Evolutionary conservation across 2,888 invertebrate genomes (phyloP), one percentile per base, ranked within the genome.

Genomic region (Tyria jacobaeae): DNA sequence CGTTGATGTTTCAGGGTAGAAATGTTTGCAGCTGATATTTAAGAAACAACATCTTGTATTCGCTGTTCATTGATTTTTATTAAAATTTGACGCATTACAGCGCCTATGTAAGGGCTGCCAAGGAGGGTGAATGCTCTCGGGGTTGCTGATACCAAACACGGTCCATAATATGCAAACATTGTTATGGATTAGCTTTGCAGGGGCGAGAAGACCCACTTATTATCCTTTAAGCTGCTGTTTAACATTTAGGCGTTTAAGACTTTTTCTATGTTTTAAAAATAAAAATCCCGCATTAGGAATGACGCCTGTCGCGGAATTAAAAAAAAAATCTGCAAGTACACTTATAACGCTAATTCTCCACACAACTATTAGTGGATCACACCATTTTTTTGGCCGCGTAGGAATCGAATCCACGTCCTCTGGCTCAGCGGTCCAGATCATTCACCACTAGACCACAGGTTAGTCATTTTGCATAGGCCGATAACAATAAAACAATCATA

Each of bases 131-230:
- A 60, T 17, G 53, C 52, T 54, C 58, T 27, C 47, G 60, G 39
- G 48, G 35, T 57, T 61, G 60, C 60, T 58, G 67, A 50, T 56
- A 60, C 59, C 49, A 52, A 65, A 64, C 51, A 60, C 62, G 51
- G 50, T 64, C 54, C 52, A 53, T 47, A 54, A 51, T 65, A 64
- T 65, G 62, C 54, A 66, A 68, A 61, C 68, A 53, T 37, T 47
- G 37, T 6, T 49, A 52, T 39, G 41, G 34, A 57, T 63, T 34
- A 62, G 56, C 56, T 56, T 47, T 44, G 25, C 27, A 39, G 62
- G 48, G 52, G 47, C 44, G 54, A 54, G 31, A 21, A 50, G 21
- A 47, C 49, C 56, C 15, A 55, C 3, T 41, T 60, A 57, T 64
- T 58, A 60, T 66, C 50, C 37, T n/a, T 56, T 54, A 59, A 37